Evolutionary conservation across 1,140 invertebrate species (phyloP), one percentile per base, ranked within the genome.

Genomic region (Meteorus sp.): DNA sequence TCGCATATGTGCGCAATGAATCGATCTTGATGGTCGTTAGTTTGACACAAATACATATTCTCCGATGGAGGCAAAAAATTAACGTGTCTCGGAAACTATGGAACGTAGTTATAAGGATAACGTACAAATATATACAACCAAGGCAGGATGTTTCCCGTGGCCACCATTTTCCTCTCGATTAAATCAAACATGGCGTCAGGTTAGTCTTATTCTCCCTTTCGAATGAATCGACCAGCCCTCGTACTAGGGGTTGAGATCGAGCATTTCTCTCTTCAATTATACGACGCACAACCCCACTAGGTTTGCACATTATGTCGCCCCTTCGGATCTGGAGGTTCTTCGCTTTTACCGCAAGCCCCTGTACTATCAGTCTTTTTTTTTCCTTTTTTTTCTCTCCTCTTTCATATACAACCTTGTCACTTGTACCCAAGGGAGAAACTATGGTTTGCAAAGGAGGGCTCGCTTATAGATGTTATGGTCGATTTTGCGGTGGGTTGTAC

Each of bases 81-180:
- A 5, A 39, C 13, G 5, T 15, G n/a, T n/a, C 1, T 39, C 19
- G 43, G 41, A 35, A 56, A 45, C 29, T 3, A 29, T 56, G 20
- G 33, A 25, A 8, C 11, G 17, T 47, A 33, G 23, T 13, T 8
- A 7, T 19, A 6, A 39, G 29, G 7, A n/a, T 11, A 13, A 33
- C 1, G 15, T 6, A 51, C 45, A 31, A 53, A 37, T 23, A 51
- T 27, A 55, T 29, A 35, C 3, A 29, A 4, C 27, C 27, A 53
- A 33, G 22, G 44, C 54, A 55, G 62, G 39, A 60, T 67, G 55
- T 52, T 53, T 60, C 61, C 58, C 56, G 47, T 39, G 50, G 65
- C 69, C 75, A 70, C 77, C 77, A 79, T 79, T 78, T 78, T 78
- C 70, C 69, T 65, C 61, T 65, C 68, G 70, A 77, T 78, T 77